A percentile compares a stretch with the other conserved stretches of the same genome.
phyloP scores from a whole-genome alignment of 2,888 invertebrate genomes.

The Tipula unca region DNA sequence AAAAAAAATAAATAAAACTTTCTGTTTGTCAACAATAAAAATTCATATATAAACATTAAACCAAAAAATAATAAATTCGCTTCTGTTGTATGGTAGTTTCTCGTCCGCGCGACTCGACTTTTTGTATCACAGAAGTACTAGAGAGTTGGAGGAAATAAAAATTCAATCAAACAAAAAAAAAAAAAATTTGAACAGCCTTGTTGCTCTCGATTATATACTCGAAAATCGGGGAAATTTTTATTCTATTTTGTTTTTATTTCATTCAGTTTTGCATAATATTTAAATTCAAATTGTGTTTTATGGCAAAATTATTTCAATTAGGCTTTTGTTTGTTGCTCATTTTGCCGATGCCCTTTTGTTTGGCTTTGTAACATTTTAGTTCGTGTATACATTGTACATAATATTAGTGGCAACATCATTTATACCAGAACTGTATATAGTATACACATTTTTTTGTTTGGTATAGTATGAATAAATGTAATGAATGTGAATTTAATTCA shows the following conservation, averaged over 20 bases:
- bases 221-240: neutral
- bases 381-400: too few relatives aligned
- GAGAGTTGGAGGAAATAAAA: neutral
- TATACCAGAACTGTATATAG: too few relatives aligned
- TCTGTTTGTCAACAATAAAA: neutral
- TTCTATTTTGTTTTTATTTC: neutral
- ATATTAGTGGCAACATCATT: too few relatives aligned
- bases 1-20: neutral
- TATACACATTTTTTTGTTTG: too few relatives aligned
- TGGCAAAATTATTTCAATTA: neutral
- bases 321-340: neutral
- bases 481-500: too few relatives aligned
- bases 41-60: neutral
- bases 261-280: neutral
- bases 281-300: neutral
- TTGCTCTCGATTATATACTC: neutral
- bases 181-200: neutral
- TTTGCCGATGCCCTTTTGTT: neutral
- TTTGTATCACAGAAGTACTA: neutral
- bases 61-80: neutral
- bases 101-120: neutral
- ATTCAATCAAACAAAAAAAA: neutral
- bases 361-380: neutral
- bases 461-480: too few relatives aligned
- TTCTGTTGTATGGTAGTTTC: neutral